Evolutionary conservation across 2,113 vertebrate genomes (phyloP), one percentile per base, ranked within the genome.

Genomic region (Lates calcarifer): DNA sequence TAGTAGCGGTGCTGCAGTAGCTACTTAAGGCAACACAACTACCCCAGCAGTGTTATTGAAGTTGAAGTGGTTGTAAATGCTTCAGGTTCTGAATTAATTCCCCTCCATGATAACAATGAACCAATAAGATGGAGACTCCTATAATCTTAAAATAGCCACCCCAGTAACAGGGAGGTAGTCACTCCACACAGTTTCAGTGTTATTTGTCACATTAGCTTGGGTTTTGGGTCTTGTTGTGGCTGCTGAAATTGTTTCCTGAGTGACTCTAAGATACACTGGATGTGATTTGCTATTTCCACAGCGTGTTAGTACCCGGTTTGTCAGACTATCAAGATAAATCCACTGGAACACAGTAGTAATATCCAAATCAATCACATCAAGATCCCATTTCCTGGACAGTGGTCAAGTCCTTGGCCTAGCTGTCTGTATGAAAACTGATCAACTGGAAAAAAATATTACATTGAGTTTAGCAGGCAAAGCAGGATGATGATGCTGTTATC

Each of bases 1-100:
- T 87, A 85, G 22, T 65, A 86, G 78, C 79, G 67, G 76, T 82
- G 83, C 86, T 77, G 74, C 81, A 53, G 79, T 58, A 81, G 81
- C 64, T 70, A 78, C 67, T 28, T 56, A 39, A 85, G 75, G 81
- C 81, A 85, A 91, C 90, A 89, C 90, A 87, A 81, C 83, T 86
- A 81, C 90, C 93, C 86, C 89, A 80, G 90, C 62, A 82, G 86
- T 18, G 84, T 78, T 57, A 67, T 89, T 86, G 79, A 66, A 84
- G 51, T 89, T 95, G 91, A 93, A 94, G 93, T 94, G 94, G 93
- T 94, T 93, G 77, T 84, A 83, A 90, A 84, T 53, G 85, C 87
- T 94, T 89, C 88, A 69, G 84, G 62, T 69, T 77, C 7, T 45
- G 51, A 53, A 17, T 20, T 47, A 22, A 6, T 56, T 26, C 2